Evolutionary conservation across 1,140 invertebrate genomes (phyloP).

Genomic region (Solen grandis): DNA sequence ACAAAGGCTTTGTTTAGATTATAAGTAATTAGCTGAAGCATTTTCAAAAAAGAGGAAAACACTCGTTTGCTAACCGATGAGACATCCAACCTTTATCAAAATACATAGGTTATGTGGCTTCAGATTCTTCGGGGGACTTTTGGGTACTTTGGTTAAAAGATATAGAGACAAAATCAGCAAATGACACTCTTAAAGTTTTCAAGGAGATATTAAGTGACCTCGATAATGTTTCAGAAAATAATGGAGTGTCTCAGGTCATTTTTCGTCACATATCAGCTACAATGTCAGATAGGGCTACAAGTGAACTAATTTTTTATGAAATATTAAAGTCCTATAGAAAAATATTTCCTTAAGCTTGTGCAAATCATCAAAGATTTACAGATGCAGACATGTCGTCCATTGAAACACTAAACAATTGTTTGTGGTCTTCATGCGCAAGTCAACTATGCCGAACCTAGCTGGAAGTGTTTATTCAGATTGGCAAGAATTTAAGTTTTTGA

Average conservation of each 20-base stretch:
- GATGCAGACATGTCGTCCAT: not conserved
- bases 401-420: conserved; percentile 24
- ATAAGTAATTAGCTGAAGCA: too few relatives aligned
- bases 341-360: not conserved
- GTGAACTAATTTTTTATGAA: conserved; percentile 17
- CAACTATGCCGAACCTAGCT: conserved; percentile 15
- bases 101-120: too few relatives aligned
- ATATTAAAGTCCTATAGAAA: conserved; percentile 4
- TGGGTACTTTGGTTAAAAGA: not conserved
- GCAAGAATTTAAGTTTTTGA: conserved; percentile 3
- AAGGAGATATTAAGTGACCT: too few relatives aligned
- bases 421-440: conserved; percentile 22
- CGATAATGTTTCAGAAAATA: too few relatives aligned
- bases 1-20: too few relatives aligned
- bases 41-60: too few relatives aligned
- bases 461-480: not conserved
- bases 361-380: conserved; percentile 17
- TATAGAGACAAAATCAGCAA: conserved; percentile 8
- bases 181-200: too few relatives aligned
- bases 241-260: not conserved
- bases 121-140: too few relatives aligned
- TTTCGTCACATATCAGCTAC: conserved; percentile 15
- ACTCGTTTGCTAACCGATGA: too few relatives aligned
- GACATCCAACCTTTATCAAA: too few relatives aligned
- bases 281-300: conserved; percentile 37